These are phyloP conservation scores for Micromesistius poutassou DNA, from an alignment of 2,797 vertebrate species.

Conservation along the genomic window DNA sequence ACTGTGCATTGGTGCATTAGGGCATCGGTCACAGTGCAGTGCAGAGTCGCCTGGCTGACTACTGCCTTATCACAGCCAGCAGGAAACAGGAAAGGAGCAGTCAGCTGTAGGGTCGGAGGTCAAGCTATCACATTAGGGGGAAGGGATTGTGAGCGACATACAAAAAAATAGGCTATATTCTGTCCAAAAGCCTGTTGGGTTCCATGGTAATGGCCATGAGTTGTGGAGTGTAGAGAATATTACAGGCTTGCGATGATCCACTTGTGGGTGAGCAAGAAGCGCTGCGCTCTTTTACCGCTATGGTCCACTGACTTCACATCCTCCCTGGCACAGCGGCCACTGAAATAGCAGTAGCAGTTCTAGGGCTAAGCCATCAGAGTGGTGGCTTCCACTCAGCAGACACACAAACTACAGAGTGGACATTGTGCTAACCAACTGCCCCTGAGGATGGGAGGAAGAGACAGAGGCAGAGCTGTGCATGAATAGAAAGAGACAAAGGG, in stretches of 20 bases:
- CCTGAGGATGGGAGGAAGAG: constrained; percentile 16
- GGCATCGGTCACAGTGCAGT: constrained; percentile 17
- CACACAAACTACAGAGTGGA: constrained; percentile 33
- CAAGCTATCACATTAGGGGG: constrained; percentile 61
- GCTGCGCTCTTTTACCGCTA: constrained; percentile 1
- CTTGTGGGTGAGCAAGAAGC: constrained; percentile 25
- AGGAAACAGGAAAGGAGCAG: constrained; percentile 79
- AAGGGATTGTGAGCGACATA: constrained; percentile 34
- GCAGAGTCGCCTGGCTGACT: constrained; percentile 45
- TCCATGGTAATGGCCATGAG: constrained; percentile 20
- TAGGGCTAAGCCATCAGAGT: constrained; percentile 24
- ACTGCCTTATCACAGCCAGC: constrained; percentile 72
- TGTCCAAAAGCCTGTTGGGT: constrained; percentile 37
- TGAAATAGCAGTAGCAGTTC: constrained; percentile 43
- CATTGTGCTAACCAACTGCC: constrained; percentile 29
- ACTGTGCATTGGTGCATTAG: neutral
- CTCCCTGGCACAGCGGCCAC: constrained; percentile 36
- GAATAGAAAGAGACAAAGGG: constrained; percentile 7
- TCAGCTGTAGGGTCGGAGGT: constrained; percentile 74
- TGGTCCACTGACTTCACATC: constrained; percentile 28
- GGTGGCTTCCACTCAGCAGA: constrained; percentile 27
- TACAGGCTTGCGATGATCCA: constrained; percentile 12
- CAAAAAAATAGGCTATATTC: neutral
- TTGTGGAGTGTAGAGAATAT: constrained; percentile 17
- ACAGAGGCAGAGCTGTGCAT: constrained; percentile 14